Evolutionary conservation across 2,113 vertebrate species (phyloP).

Genomic region (Loxodonta africana): DNA sequence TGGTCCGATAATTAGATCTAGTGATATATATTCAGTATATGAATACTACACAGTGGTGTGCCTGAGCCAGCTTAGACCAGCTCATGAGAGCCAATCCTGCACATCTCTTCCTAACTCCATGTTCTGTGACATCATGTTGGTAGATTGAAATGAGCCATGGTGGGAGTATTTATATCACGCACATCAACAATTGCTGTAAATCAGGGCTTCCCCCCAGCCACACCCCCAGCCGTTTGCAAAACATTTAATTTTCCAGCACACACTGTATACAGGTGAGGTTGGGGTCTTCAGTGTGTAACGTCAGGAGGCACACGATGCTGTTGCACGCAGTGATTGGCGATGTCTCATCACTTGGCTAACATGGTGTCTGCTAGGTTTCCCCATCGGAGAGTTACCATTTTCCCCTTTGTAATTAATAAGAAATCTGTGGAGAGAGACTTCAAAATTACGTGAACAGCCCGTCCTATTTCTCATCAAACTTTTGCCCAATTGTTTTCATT

Average conservation of each 20-base stretch:
- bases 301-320: not conserved
- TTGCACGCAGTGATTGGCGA: not conserved
- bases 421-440: not conserved
- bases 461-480: not conserved
- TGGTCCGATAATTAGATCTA: not conserved
- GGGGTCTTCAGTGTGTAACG: not conserved
- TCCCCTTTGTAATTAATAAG: conserved; percentile 13
- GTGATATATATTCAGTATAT: not conserved
- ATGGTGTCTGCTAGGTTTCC: not conserved
- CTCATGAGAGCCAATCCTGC: not conserved
- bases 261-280: not conserved
- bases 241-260: not conserved
- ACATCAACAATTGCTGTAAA: not conserved
- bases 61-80: not conserved
- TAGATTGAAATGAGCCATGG: not conserved
- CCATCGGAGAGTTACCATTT: not conserved
- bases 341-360: not conserved
- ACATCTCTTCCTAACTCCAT: not conserved
- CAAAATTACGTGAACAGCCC: not conserved
- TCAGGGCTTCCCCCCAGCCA: not conserved
- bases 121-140: not conserved
- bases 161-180: not conserved
- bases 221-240: not conserved
- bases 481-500: not conserved
- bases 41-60: not conserved